phyloP scores from a whole-genome alignment of 2,797 vertebrate species.

The Phrynocephalus forsythii region DNA sequence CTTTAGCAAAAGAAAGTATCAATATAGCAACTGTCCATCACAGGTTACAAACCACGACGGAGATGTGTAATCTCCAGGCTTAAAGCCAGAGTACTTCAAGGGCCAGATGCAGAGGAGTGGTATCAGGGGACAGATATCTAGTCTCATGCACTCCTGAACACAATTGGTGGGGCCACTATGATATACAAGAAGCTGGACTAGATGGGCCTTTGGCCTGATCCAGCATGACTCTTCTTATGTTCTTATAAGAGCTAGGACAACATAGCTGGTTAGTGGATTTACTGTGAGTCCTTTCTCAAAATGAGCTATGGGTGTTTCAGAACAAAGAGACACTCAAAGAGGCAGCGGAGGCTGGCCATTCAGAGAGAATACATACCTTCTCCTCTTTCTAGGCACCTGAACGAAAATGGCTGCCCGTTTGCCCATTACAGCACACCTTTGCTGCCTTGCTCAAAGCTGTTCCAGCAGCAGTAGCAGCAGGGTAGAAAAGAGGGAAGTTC shows the following conservation, averaged over 20 bases:
- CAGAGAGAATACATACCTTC: not conserved
- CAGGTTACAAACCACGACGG: no score
- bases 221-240: no score
- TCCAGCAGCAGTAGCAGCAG: not conserved
- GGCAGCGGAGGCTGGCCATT: no score
- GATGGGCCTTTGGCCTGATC: no score
- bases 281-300: not conserved
- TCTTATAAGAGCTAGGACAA: not conserved
- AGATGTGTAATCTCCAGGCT: no score
- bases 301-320: not conserved
- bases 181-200: no score
- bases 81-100: no score
- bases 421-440: slow-evolving; percentile 16
- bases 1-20: not conserved
- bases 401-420: slow-evolving; percentile 15
- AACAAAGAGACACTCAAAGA: not conserved
- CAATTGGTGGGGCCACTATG: no score
- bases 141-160: no score
- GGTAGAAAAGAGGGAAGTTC: slow-evolving; percentile 1
- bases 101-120: no score
- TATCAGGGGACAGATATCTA: no score
- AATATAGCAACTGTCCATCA: no score
- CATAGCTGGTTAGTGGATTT: not conserved
- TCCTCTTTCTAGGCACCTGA: not conserved
- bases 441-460: slow-evolving; percentile 8